Base-by-base conservation (phyloP, 2,797 vertebrate genomes). In the Oceanodroma leucorhoa region DNA sequence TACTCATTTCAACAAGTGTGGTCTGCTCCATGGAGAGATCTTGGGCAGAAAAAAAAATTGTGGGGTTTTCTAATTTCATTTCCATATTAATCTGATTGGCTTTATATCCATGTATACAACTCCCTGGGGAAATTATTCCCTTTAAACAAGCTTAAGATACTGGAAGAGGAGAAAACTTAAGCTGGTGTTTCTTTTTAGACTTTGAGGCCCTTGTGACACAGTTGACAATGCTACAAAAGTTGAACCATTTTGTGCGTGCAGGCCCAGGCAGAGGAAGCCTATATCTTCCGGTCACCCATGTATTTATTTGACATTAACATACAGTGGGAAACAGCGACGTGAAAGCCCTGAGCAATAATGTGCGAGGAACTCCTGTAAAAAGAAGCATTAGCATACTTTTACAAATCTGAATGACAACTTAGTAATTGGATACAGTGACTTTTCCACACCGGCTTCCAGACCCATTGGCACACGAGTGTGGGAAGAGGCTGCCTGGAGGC, bases 151-250 rank as follows among this genome's bases (percentile, higher is more conserved):
- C 5, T 45, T 69, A 43, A 77, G 18, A 40, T 32, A 43, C 3
- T 32, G 32, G 8, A 83, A 64, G 17, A 62, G 14, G 22, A 65
- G 9, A 87, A 70, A 79, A 87, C 5, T 43, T 46, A 32, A 38
- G 27, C 11, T 71, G 13, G 19, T 80, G 10, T 26, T 57, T 57
- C 18, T 69, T 81, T 71, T 87, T 54, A 61, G 64, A n/a, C 38
- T 50, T 71, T 0, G 0, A 75, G 46, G 20, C 3, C 9, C 26
- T 9, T 0, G 0, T 12, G n/a, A 40, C 19, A n/a, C 15, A 20
- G 4, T 5, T 21, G 38, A 61, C 8, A 57, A 78, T 14, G 32
- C 43, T 43, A 29, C 29, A 70, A 27, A 76, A 65, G 10, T 78
- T 85, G 9, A 57, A 23, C 10, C 11, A 20, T 38, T 62, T n/a